Base-by-base conservation (phyloP, 2,888 invertebrate genomes). In the Drosophila leonis region DNA sequence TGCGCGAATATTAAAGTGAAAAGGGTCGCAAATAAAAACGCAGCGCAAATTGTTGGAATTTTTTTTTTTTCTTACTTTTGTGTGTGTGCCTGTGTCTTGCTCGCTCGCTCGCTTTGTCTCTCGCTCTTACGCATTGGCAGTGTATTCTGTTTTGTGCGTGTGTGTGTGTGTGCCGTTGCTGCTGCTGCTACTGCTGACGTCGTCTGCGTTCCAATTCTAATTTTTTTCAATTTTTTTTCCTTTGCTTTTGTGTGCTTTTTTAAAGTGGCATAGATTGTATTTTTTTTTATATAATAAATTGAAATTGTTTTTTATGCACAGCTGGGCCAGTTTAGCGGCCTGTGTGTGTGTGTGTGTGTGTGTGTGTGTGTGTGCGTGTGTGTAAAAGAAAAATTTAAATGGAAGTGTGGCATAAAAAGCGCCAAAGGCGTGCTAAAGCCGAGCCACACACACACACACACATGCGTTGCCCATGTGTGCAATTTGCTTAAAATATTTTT, bases 151-250 rank as follows among this genome's bases (percentile, higher is more conserved):
- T 72, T 49, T 52, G 62, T 67, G 64, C 51, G 29, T 72, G 67
- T 72, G 67, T 64, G 51, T 68, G 59, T 64, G 61, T 67, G 41
- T 65, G 57, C 72, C 71, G 57, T 65, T 35, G 60, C 49, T 64
- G 66, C 56, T 55, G 57, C 46, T 54, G 76, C 35, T 54, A 76
- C 62, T 64, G 80, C 55, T 72, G 76, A 65, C 76, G 76, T 72
- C 63, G 76, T 67, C 74, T 79, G 82, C 78, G 79, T 68, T 79
- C 82, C 74, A 81, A 78, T 79, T 79, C 79, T 78, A 78, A 77
- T 70, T 77, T 72, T 62, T 35, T 52, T 35, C 12, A 51, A 33
- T 72, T 65, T 65, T 63, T 63, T 68, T 65, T 62, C 41, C 56
- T 72, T 69, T 69, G 55, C 59, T 72, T 72, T 71, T 60, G 66